Percentiles rank a stretch among this genome's conserved stretches.
Evolutionary conservation across 2,797 vertebrate species (phyloP).

Genomic region (Varecia variegata): DNA sequence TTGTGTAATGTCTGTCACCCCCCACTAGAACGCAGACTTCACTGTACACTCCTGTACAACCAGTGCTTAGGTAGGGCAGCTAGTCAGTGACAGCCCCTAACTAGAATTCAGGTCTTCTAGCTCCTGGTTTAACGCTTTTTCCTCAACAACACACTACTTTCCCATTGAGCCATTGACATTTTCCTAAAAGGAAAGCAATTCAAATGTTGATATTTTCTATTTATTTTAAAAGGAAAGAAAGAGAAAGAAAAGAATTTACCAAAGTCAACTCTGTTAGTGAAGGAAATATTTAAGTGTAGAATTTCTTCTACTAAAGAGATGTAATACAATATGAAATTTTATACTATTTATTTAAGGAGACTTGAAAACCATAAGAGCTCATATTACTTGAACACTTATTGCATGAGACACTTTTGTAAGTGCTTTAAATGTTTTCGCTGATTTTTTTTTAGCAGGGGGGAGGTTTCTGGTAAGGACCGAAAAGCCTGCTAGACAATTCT

Average conservation of each 20-base stretch:
- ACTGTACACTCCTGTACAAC: rapidly evolving
- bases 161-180: neutral
- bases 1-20: neutral
- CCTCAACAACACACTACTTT: neutral
- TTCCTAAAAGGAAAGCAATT: neutral
- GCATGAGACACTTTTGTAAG: neutral
- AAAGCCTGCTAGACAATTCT: no score
- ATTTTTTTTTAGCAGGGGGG: neutral
- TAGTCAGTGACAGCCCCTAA: neutral
- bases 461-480: no score
- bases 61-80: neutral
- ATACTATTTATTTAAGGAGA: neutral
- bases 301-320: neutral
- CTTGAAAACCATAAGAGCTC: neutral
- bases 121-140: neutral
- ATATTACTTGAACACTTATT: neutral
- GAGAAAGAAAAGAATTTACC: neutral
- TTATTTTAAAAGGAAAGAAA: conserved; percentile 4
- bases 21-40: neutral
- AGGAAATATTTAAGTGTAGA: neutral
- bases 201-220: neutral
- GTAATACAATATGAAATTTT: neutral
- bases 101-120: neutral
- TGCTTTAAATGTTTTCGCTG: neutral
- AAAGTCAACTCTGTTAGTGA: neutral